phyloP scores from a whole-genome alignment of 2,888 invertebrate species.

The Graphium colonna region DNA sequence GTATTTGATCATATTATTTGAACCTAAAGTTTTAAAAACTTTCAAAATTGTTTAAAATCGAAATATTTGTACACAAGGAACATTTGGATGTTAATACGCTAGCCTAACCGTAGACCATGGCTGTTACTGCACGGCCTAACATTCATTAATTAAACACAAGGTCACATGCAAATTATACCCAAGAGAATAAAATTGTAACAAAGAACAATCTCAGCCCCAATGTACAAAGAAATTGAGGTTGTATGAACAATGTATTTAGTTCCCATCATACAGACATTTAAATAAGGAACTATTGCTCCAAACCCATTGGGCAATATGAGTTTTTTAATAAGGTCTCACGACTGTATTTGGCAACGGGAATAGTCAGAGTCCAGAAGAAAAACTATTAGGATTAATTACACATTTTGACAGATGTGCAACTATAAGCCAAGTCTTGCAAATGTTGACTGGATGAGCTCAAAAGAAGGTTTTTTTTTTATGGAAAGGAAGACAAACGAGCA shows the following conservation, averaged over 20 bases:
- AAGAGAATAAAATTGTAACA: slow-evolving; percentile 2
- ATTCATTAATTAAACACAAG: background rate
- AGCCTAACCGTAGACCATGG: too few relatives aligned
- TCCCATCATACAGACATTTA: slow-evolving; percentile 20
- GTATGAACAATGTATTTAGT: slow-evolving; percentile 9
- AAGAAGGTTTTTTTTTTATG: too few relatives aligned
- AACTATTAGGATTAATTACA: too few relatives aligned
- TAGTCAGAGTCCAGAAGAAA: background rate
- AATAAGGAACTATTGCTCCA: slow-evolving; percentile 35
- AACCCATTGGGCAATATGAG: slow-evolving; percentile 42
- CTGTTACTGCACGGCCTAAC: too few relatives aligned
- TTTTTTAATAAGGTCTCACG: slow-evolving; percentile 17
- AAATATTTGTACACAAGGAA: too few relatives aligned
- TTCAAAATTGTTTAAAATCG: too few relatives aligned
- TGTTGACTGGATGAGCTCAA: background rate
- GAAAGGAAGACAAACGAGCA: too few relatives aligned
- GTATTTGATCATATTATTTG: too few relatives aligned
- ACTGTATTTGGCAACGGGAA: background rate
- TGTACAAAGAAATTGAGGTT: slow-evolving; percentile 19
- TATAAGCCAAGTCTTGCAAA: background rate
- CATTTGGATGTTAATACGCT: too few relatives aligned
- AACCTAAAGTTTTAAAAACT: too few relatives aligned
- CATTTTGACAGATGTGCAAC: too few relatives aligned
- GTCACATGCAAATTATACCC: background rate
- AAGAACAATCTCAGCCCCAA: slow-evolving; percentile 13